Percentiles rank a stretch among this genome's conserved stretches.
Conservation (phyloP, 1,140 invertebrate species). For the Drosophila azteca region DNA sequence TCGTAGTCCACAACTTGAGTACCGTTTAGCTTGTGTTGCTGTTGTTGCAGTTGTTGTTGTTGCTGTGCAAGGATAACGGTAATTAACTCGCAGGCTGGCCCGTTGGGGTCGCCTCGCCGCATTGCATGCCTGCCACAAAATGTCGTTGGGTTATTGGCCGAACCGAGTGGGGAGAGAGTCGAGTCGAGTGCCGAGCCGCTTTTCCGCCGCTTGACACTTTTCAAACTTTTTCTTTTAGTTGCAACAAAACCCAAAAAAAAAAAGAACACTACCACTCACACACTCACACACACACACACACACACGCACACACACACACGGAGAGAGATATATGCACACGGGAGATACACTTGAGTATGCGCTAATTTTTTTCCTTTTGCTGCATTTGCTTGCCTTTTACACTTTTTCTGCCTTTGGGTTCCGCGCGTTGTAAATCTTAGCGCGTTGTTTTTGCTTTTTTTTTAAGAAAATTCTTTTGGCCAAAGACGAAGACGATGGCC, state of each 20-base stretch:
- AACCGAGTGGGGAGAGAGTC: constrained; percentile 13
- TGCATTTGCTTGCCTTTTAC: constrained; percentile 48
- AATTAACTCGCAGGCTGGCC: constrained; percentile 64
- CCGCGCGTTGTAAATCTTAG: constrained; percentile 38
- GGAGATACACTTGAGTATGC: constrained; percentile 45
- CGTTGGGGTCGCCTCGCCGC: constrained; percentile 62
- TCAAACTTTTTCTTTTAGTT: constrained; percentile 66
- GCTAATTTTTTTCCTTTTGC: constrained; percentile 55
- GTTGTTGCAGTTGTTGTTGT: constrained; percentile 26
- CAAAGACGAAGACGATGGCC: constrained; percentile 15
- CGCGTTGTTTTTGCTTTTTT: constrained; percentile 34
- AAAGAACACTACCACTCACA: constrained; percentile 4
- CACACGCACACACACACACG: constrained; percentile 21
- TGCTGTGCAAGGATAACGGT: constrained; percentile 72
- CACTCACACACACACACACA: constrained; percentile 12
- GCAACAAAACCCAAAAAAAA: not conserved
- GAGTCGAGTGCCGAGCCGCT: not conserved
- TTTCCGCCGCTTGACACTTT: constrained; percentile 69
- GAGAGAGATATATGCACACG: constrained; percentile 12
- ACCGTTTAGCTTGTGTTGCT: constrained; percentile 43
- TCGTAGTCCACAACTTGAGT: constrained; percentile 62
- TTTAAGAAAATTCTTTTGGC: constrained; percentile 49
- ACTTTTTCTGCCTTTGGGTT: constrained; percentile 35
- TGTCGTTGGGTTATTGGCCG: constrained; percentile 66
- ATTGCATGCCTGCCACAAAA: constrained; percentile 58